Percentiles rank a stretch among this genome's conserved stretches.
These are phyloP conservation scores for Aleadryas rufinucha DNA, from an alignment of 2,113 vertebrate genomes.

Conservation along the genomic window DNA sequence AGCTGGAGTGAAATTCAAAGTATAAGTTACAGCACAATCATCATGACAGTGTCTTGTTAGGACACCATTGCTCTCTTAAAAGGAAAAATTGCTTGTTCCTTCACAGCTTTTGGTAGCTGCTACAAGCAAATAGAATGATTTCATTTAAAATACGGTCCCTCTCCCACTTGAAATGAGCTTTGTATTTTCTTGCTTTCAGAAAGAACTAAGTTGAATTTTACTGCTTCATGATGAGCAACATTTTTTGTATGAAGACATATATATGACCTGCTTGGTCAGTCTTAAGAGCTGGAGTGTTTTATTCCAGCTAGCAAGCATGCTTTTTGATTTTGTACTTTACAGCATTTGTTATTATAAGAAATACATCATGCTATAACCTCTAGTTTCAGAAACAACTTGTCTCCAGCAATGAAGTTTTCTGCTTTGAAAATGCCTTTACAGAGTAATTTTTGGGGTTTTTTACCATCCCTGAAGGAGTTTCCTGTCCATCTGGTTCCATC, in stretches of 20 bases:
- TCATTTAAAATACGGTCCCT: neutral
- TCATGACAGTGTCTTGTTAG: neutral
- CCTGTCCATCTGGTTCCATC: neutral
- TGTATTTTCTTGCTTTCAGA: neutral
- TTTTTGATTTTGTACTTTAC: neutral
- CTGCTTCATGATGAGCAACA: neutral
- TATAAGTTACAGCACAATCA: neutral
- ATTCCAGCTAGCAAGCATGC: neutral
- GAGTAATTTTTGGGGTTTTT: neutral
- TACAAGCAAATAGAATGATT: neutral
- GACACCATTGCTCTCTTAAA: neutral
- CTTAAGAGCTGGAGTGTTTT: neutral
- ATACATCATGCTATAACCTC: neutral
- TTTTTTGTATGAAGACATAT: neutral
- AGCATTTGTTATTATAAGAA: neutral
- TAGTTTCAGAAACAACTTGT: neutral
- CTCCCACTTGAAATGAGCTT: neutral
- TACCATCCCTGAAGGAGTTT: neutral
- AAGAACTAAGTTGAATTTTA: neutral
- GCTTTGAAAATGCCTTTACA: neutral
- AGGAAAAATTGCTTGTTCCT: neutral
- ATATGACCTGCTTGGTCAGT: neutral
- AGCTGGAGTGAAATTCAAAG: neutral
- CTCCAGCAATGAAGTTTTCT: neutral
- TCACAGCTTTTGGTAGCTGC: neutral